Evolutionary conservation across 2,888 invertebrate genomes (phyloP), one percentile per base, ranked within the genome.

Genomic region (Megamerina dolium): DNA sequence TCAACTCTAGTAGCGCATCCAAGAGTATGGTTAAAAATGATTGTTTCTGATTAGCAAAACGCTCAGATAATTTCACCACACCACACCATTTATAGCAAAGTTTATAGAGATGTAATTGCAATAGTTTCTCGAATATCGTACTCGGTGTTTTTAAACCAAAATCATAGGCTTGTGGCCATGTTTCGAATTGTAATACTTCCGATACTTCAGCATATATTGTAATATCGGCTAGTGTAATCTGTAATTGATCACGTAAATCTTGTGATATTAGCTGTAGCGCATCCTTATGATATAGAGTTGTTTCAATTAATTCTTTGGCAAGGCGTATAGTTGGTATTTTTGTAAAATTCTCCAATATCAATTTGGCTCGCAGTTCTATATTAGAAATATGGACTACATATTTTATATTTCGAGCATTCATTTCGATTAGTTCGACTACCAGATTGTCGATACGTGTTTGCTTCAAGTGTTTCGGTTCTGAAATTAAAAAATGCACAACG

Each of bases 1-100:
- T 41, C 12, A 61, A 70, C 4, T 60, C 58, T 3, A 62, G 47
- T 14, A 70, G 48, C 2, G 63, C 50, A 20, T 60, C 54, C 0
- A 68, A 41, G 3, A 70, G 54, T 1, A 59, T 59, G 2, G 59
- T 50, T 20, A 68, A 48, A 13, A 66, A 64, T 2, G 78, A 72
- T 6, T 57, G 54, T 14, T 60, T 64, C 38, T 68, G 63, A 2
- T 59, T 59, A 8, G 46, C 48, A 41, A 64, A 63, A 2, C 56
- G 55, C 1, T 46, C 48, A 0, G 57, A 52, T 23, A 68, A 34
- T 12, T 60, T 55, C 50, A 84, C 81, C 9, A 79, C 76, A 35
- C 81, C 77, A 9, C 83, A 77, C 81, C 85, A 87, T 48, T 83
- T 78, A 35, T 83, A 71, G 52, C 86, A 81, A 2, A 84, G 59